Evolutionary conservation across 2,113 vertebrate species (phyloP).

Genomic region (Oxygymnocypris stewartii): DNA sequence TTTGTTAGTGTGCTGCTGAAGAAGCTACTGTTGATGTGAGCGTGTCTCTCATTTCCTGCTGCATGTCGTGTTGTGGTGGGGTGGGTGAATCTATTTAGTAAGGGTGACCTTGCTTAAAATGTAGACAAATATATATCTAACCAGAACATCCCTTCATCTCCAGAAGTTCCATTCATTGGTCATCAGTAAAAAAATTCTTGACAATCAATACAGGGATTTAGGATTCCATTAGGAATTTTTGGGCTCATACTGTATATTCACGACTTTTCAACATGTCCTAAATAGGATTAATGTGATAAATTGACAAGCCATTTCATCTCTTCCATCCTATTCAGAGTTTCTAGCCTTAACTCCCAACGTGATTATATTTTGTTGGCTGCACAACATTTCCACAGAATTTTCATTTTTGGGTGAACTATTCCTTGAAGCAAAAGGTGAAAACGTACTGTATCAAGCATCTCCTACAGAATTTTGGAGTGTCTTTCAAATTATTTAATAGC

Average conservation of each 20-base stretch:
- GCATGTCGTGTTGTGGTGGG: background rate
- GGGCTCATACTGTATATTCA: background rate
- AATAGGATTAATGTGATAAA: background rate
- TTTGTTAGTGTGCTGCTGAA: slow-evolving; percentile 37
- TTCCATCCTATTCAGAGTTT: background rate
- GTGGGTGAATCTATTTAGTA: background rate
- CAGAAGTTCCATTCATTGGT: background rate
- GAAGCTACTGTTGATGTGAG: slow-evolving; percentile 1
- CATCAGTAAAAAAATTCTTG: background rate
- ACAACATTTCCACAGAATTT: background rate
- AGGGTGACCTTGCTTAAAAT: slow-evolving; percentile 25
- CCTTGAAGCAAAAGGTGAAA: background rate
- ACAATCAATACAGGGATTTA: background rate
- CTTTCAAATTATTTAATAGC: background rate
- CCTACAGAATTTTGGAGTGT: background rate
- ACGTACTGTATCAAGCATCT: background rate
- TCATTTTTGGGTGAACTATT: no score
- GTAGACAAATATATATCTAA: background rate
- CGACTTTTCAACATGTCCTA: background rate
- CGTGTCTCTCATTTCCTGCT: slow-evolving; percentile 19
- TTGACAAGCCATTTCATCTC: background rate
- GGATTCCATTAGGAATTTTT: background rate
- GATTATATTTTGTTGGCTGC: background rate
- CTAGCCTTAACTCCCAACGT: background rate
- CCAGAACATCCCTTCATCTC: background rate